A percentile compares a stretch with the other conserved stretches of the same genome.
These are phyloP conservation scores for Azorinus chamasolen DNA, from an alignment of 2,888 invertebrate genomes.

Conservation along the genomic window DNA sequence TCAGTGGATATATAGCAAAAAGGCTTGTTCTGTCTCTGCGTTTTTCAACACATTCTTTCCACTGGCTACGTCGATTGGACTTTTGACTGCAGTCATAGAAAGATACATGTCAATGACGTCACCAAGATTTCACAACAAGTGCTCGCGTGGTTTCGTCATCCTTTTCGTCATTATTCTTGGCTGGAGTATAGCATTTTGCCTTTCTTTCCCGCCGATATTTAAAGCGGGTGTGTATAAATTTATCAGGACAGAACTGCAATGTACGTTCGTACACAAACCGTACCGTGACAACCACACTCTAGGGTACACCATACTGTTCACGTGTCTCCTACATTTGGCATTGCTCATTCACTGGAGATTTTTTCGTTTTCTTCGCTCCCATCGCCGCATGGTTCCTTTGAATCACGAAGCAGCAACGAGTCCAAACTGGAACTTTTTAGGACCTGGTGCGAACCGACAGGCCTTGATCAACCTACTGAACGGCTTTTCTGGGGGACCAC, in stretches of 20 bases:
- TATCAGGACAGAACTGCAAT: conserved; percentile 79
- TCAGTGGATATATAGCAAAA: conserved; percentile 76
- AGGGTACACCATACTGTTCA: conserved; percentile 78
- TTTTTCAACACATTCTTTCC: conserved; percentile 83
- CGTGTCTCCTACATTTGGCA: conserved; percentile 71
- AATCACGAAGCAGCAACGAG: conserved; percentile 80
- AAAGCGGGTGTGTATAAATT: conserved; percentile 81
- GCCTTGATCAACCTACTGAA: conserved; percentile 80
- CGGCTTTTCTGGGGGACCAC: conserved; percentile 75
- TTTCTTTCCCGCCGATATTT: conserved; percentile 83
- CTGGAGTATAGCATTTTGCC: conserved; percentile 78
- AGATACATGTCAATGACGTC: conserved; percentile 77
- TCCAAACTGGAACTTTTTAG: conserved; percentile 83
- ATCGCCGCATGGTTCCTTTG: conserved; percentile 81
- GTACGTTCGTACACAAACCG: conserved; percentile 78
- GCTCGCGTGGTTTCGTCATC: conserved; percentile 76
- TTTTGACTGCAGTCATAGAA: conserved; percentile 80
- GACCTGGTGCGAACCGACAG: conserved; percentile 81
- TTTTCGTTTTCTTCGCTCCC: conserved; percentile 78
- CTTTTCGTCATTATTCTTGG: conserved; percentile 75
- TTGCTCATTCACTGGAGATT: conserved; percentile 78
- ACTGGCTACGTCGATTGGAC: conserved; percentile 76
- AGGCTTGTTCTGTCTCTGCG: conserved; percentile 79
- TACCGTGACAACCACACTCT: conserved; percentile 81
- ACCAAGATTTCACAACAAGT: conserved; percentile 75